Evolutionary conservation across 2,797 vertebrate genomes (phyloP).

Genomic region (Cossypha caffra): DNA sequence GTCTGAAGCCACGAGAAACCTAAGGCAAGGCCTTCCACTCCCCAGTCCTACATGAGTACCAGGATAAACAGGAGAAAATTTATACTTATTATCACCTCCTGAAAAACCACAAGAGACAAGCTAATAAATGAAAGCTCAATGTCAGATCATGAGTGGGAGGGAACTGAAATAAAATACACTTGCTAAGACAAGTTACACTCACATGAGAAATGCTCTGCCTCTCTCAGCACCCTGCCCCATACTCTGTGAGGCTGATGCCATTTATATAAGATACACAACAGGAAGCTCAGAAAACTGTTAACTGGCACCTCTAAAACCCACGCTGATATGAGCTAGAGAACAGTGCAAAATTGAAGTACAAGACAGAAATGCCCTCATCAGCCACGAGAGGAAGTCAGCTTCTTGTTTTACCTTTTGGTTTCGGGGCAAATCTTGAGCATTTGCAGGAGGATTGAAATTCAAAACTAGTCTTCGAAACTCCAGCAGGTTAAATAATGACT

Average conservation of each 20-base stretch:
- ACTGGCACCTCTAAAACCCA: not conserved
- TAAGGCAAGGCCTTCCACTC: not conserved
- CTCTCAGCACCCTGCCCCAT: not conserved
- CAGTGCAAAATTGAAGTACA: not conserved
- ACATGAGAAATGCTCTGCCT: not conserved
- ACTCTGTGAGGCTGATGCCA: not conserved
- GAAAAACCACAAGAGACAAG: not conserved
- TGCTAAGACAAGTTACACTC: not conserved
- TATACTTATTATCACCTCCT: not conserved
- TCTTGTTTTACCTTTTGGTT: slow-evolving; percentile 91
- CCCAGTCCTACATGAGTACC: not conserved
- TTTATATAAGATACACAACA: not conserved
- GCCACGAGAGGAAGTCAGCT: not conserved
- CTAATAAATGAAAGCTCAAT: not conserved
- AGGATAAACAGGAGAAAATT: not conserved
- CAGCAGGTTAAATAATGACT: slow-evolving; percentile 97
- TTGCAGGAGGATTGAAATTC: slow-evolving; percentile 90
- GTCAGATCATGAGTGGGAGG: not conserved
- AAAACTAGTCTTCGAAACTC: slow-evolving; percentile 98
- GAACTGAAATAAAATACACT: not conserved
- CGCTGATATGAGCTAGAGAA: not conserved
- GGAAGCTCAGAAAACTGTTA: not conserved
- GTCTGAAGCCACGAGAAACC: not conserved
- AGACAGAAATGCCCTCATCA: not conserved
- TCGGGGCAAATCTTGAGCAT: slow-evolving; percentile 90